Evolutionary conservation across 2,888 invertebrate species (phyloP).

Genomic region (Pyrochroa serraticornis): DNA sequence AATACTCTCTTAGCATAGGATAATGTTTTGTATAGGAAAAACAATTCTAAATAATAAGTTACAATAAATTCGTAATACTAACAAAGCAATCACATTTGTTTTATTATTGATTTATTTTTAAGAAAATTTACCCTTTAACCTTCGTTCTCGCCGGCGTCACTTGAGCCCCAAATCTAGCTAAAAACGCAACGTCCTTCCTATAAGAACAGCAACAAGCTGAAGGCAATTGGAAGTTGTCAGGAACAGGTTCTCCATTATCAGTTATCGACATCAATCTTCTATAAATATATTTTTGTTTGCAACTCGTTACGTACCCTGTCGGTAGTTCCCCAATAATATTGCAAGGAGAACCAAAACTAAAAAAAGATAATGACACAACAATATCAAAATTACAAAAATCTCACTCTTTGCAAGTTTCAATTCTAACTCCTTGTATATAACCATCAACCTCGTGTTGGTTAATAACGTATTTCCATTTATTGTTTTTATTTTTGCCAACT

Average conservation of each 20-base stretch:
- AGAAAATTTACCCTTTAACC: background rate
- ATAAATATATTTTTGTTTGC: conserved; percentile 66
- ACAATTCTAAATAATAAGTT: too few relatives aligned
- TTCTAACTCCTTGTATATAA: conserved; percentile 71
- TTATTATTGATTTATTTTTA: too few relatives aligned
- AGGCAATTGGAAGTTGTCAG: conserved; percentile 68
- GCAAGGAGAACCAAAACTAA: conserved; percentile 53
- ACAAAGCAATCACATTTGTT: too few relatives aligned
- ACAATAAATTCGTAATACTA: too few relatives aligned
- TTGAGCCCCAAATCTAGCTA: conserved; percentile 30
- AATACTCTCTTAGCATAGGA: too few relatives aligned
- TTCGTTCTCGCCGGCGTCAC: conserved; percentile 20
- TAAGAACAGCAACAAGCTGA: conserved; percentile 75
- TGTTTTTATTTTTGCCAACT: conserved; percentile 65
- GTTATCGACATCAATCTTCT: conserved; percentile 63
- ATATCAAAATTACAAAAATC: conserved; percentile 51
- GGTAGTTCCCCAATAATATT: conserved; percentile 57
- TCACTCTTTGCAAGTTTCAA: conserved; percentile 74
- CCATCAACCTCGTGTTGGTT: conserved; percentile 65
- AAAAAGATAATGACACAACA: conserved; percentile 1
- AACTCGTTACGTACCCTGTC: conserved; percentile 59
- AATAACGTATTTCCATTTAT: conserved; percentile 72
- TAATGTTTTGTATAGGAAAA: too few relatives aligned
- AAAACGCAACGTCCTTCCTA: conserved; percentile 40
- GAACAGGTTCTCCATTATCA: conserved; percentile 55